Percentiles rank a stretch among this genome's conserved stretches.
phyloP scores from a whole-genome alignment of 1,140 invertebrate genomes.

The Orchestia grillus region DNA sequence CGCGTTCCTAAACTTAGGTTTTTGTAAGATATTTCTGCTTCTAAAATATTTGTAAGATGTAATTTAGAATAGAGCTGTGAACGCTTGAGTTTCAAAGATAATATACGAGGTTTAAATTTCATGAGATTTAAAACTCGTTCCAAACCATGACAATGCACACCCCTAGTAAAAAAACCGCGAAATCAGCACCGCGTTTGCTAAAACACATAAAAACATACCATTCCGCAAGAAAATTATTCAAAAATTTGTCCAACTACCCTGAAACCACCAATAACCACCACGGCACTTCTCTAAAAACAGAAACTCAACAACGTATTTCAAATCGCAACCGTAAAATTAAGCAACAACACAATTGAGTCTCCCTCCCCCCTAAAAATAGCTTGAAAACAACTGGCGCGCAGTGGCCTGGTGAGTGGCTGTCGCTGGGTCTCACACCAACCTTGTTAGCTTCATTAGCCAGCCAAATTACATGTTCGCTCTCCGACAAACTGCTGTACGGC shows the following conservation, averaged over 20 bases:
- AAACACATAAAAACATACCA: neutral
- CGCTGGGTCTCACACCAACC: neutral
- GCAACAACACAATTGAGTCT: neutral
- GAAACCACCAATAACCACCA: neutral
- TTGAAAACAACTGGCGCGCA: neutral
- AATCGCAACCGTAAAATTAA: neutral
- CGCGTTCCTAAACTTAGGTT: too few species aligned
- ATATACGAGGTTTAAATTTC: too few species aligned
- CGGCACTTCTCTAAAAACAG: neutral
- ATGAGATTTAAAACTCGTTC: too few species aligned
- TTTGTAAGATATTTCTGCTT: too few species aligned
- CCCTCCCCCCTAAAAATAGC: neutral
- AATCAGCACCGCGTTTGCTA: neutral
- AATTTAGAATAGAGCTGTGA: too few species aligned
- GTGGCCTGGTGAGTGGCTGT: neutral
- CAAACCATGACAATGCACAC: too few species aligned
- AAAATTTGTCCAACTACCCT: too few species aligned
- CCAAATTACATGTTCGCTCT: constrained; percentile 48
- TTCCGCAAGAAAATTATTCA: neutral
- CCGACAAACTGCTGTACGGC: neutral
- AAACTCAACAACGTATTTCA: neutral
- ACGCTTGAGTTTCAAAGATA: too few species aligned
- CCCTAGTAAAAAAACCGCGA: too few species aligned
- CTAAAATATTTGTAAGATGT: too few species aligned
- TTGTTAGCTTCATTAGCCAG: constrained; percentile 46